These are phyloP conservation scores for Cyaniris semiargus DNA, from an alignment of 2,888 invertebrate genomes.

Conservation along the genomic window DNA sequence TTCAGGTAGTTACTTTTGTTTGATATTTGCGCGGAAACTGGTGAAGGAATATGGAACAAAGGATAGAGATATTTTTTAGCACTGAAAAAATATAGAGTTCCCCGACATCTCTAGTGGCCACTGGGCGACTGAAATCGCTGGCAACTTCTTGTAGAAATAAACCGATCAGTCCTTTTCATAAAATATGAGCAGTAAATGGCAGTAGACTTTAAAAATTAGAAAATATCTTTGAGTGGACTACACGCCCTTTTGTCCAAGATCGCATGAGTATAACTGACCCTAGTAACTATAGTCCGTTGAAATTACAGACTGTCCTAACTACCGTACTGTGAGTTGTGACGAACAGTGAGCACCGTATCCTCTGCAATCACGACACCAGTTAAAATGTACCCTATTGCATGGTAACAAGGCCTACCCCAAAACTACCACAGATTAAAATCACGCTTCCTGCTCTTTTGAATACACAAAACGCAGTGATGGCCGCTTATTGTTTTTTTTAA, in stretches of 20 bases:
- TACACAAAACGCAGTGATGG: slow-evolving; percentile 12
- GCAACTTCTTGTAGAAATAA: too few relatives aligned
- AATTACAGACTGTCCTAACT: neutral
- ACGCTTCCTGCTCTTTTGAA: slow-evolving; percentile 19
- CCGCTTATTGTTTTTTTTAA: slow-evolving; percentile 1
- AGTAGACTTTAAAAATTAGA: too few relatives aligned
- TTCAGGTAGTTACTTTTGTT: neutral
- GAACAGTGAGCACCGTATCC: neutral
- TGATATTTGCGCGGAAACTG: neutral
- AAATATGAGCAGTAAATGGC: too few relatives aligned
- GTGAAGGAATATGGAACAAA: neutral
- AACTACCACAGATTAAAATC: slow-evolving; percentile 4
- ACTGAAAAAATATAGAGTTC: too few relatives aligned
- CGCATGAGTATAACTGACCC: neutral
- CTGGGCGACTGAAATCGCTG: too few relatives aligned
- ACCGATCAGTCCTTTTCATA: too few relatives aligned
- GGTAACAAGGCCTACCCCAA: neutral
- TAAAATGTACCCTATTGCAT: neutral
- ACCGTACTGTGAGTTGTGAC: slow-evolving; percentile 6
- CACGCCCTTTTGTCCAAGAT: too few relatives aligned
- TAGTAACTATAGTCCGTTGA: neutral
- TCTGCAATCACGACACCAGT: neutral
- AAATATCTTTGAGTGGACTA: too few relatives aligned
- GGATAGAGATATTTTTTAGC: neutral
- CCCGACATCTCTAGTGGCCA: too few relatives aligned